These are phyloP conservation scores for Potamilus streckersoni DNA, from an alignment of 1,140 invertebrate genomes.

Conservation along the genomic window DNA sequence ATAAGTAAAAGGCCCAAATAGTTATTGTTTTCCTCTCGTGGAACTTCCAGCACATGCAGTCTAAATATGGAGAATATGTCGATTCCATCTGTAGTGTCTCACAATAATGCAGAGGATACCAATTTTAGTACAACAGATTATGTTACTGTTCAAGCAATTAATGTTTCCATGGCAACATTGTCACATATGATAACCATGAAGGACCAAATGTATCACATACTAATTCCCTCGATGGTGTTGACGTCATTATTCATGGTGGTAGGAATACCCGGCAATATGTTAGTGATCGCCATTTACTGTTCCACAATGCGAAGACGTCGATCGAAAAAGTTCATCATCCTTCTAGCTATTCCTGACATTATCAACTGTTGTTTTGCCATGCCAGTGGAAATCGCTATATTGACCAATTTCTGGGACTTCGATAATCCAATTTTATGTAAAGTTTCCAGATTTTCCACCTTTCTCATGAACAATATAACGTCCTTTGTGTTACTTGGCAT, in stretches of 20 bases:
- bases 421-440: slow-evolving; percentile 41
- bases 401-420: slow-evolving; percentile 44
- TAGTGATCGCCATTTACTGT: slow-evolving; percentile 31
- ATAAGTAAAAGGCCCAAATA: too few relatives aligned
- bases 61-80: too few relatives aligned
- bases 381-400: slow-evolving; percentile 44
- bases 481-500: slow-evolving; percentile 29
- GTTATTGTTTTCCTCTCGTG: too few relatives aligned
- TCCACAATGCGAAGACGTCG: slow-evolving; percentile 27
- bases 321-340: slow-evolving; percentile 40
- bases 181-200: neutral
- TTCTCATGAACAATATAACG: slow-evolving; percentile 47
- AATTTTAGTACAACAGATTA: too few relatives aligned
- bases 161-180: too few relatives aligned
- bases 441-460: slow-evolving; percentile 44
- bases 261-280: slow-evolving; percentile 28
- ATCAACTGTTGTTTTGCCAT: slow-evolving; percentile 51
- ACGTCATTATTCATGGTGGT: slow-evolving; percentile 29
- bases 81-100: too few relatives aligned
- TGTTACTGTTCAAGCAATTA: too few relatives aligned
- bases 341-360: slow-evolving; percentile 43
- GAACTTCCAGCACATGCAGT: too few relatives aligned
- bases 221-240: slow-evolving; percentile 24
- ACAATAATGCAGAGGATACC: too few relatives aligned
- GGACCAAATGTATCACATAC: slow-evolving; percentile 9